A percentile compares a stretch with the other conserved stretches of the same genome.
phyloP scores from a whole-genome alignment of 2,113 vertebrate species.

The Pan troglodytes region NHGRI_mPanTro3-v2.1_pri NC_072409.2:29181001-29181500 shows the following conservation, averaged over 20 bases:
- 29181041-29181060: not conserved
- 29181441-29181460: not conserved
- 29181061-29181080: not conserved
- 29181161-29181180: not conserved
- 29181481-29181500: not conserved
- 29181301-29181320: not conserved
- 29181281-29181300: not conserved
- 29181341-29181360: not conserved
- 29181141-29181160: not conserved
- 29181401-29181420: not conserved
- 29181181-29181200: not conserved
- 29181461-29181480: not conserved
- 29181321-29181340: not conserved
- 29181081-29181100: not conserved
- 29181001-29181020: not conserved
- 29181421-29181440: not conserved
- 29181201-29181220: not conserved
- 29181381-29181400: too few relatives aligned
- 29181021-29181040: not conserved
- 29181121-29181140: not conserved
- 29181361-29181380: not conserved
- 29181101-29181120: not conserved
- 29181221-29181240: not conserved
- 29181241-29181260: not conserved
- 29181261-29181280: rapidly evolving